Evolutionary conservation across 2,797 vertebrate genomes (phyloP), one percentile per base, ranked within the genome.

Genomic region (Helarctos malayanus): DNA sequence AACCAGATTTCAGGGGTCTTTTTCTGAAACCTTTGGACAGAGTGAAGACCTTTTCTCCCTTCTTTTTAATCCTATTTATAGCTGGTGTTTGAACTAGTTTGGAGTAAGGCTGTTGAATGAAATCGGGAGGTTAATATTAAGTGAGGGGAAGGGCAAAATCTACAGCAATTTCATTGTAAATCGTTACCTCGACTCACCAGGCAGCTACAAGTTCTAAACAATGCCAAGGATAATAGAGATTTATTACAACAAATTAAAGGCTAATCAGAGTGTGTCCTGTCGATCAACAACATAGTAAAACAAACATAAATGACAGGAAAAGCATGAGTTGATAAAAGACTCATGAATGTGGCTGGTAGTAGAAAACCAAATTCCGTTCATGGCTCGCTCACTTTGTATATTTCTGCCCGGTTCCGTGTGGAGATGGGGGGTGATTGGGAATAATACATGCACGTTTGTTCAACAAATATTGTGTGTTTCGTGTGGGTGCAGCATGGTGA

Each of bases 211-310:
- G 1, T 96, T 90, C 81, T 97, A 89, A 95, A 65, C 85, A 82
- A 69, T 61, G 75, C 94, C 78, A 81, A 78, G 54, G 38, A 92
- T 98, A 97, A 93, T 92, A 85, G 93, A 91, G 95, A 97, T 97
- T 98, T 95, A 97, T 97, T 97, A 89, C 35, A 91, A 52, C 88
- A 96, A 94, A 98, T 96, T 93, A 94, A 95, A 96, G 88, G 63
- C 81, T 95, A 95, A 95, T 97, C 73, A 92, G 89, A 95, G 71
- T 95, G 81, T 96, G 61, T 86, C 35, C 11, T 23, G 73, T 92
- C 35, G 87, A 89, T 96, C 89, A 91, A 91, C 88, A 97, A 12
- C 35, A 49, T 49, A 73, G 94, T 75, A 65, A 94, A 92, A 82
- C 32, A 96, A 83, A 95, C 57, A 57, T 76, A 93, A 96, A 81